Evolutionary conservation across 30 jellyfish, hydroid and myxozoan genomes (phyloP), one percentile per base, ranked within the genome.

Genomic region (Pelagia noctiluca): DNA sequence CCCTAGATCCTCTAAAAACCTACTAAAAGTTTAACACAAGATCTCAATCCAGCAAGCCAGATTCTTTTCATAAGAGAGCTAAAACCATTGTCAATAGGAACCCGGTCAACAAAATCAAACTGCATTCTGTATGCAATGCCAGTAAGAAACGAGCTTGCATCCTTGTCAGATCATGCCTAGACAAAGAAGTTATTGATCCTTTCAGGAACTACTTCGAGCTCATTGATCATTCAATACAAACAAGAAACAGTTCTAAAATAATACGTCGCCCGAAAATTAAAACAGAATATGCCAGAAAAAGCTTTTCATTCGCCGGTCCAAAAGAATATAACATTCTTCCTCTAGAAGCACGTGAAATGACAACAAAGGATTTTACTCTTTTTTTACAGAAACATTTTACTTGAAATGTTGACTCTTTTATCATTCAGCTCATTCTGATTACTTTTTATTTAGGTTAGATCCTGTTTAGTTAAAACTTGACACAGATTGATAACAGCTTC

Each of bases 111-210:
- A 82, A 82, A 82, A 82, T 82, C 77, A 66, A 68, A 78, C 82
- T 78, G 79, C 89, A 78, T 69, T 61, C 82, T 26, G 82, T 74
- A 70, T 47, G 77, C 49, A 74, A 74, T 74, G 78, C 79, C 75
- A 74, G 21, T 52, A 74, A 74, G 35, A 48, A 74, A 52, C 79
- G 78, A 47, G 86, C 79, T 74, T 74, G 78, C 46, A 74, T 50
- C 76, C 75, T 74, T 74, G 86, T 49, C 76, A 74, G 76, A 74
- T 22, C 72, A n/a, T 60, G 72, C 72, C 72, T 60, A n/a, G 72
- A 60, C 30, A 60, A 60, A 5, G 35, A 49, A 47, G 48, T 74
- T 46, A 78, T 63, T 78, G 89, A 60, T 36, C 83, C n/a, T 42
- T 60, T 29, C 82, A 53, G 46, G 22, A 28, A 78, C 68, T 78